Percentiles rank a stretch among this genome's conserved stretches.
These are phyloP conservation scores for Halcyon badia DNA, from an alignment of 2,797 vertebrate species.

Conservation along the genomic window DNA sequence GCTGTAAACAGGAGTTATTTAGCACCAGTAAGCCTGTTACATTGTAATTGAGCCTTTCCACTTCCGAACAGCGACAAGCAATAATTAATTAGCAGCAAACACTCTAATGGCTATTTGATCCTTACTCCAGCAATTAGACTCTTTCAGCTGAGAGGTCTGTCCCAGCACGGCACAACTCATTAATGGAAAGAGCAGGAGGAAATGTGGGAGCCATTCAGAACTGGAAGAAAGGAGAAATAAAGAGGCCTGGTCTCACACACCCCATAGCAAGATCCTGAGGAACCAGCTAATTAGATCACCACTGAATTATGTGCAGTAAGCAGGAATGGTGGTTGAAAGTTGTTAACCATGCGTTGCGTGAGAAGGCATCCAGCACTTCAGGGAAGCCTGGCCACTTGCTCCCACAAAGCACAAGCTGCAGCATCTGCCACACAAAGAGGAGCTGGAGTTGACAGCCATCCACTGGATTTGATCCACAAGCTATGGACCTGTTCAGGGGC, in stretches of 20 bases:
- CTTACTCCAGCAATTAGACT: slow-evolving; percentile 26
- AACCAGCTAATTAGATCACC: background rate
- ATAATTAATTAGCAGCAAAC: slow-evolving; percentile 13
- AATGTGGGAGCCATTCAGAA: slow-evolving; percentile 7
- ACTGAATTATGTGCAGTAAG: background rate
- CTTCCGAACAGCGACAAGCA: background rate
- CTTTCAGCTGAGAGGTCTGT: background rate
- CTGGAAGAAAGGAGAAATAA: background rate
- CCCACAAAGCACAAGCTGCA: background rate
- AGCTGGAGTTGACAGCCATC: background rate
- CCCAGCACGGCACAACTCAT: background rate
- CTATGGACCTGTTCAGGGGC: background rate
- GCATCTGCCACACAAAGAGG: background rate
- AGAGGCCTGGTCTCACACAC: background rate
- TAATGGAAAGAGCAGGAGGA: background rate
- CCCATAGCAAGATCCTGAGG: background rate
- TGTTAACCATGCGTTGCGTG: background rate
- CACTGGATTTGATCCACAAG: accelerated
- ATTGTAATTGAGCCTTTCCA: background rate
- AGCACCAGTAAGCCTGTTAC: background rate
- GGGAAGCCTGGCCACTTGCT: background rate
- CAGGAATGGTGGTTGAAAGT: background rate
- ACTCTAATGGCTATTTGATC: background rate
- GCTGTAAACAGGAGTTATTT: background rate
- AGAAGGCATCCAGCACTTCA: background rate